Conservation (phyloP, 2,797 vertebrate genomes). For the Crypturellus tataupa region DNA sequence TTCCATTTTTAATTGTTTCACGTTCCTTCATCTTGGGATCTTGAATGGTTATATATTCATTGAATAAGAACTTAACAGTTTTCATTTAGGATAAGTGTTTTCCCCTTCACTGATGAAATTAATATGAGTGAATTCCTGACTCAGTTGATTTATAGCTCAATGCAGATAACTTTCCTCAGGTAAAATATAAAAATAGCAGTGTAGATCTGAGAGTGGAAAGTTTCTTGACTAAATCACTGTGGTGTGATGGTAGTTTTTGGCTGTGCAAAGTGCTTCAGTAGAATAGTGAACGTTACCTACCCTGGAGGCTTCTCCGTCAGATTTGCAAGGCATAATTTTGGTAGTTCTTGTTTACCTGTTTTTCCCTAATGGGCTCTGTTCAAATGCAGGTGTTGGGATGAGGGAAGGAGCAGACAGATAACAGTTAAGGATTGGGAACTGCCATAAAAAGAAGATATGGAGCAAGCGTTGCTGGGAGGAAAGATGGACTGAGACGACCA, state of each 20-base stretch:
- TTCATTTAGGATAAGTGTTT: background rate
- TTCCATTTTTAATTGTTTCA: constrained; percentile 62
- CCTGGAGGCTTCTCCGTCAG: background rate
- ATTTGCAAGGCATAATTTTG: background rate
- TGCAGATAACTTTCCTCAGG: background rate
- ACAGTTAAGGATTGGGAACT: background rate
- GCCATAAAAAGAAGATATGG: background rate
- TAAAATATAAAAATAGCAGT: background rate
- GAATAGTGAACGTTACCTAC: accelerated
- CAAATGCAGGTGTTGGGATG: too few relatives aligned
- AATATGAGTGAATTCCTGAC: background rate
- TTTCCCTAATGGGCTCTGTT: too few relatives aligned
- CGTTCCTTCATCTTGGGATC: constrained; percentile 55
- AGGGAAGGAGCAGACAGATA: background rate
- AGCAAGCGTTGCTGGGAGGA: background rate
- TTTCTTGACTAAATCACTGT: background rate
- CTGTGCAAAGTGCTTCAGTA: background rate
- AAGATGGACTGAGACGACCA: background rate
- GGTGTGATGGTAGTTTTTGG: background rate
- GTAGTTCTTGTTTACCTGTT: background rate
- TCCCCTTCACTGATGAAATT: background rate
- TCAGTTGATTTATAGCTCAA: background rate
- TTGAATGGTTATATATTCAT: background rate
- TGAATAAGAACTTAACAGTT: background rate
- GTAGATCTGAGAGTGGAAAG: background rate